Percentiles rank a stretch among this genome's conserved stretches.
These are phyloP conservation scores for Azemiops feae DNA, from an alignment of 2,113 vertebrate species.

Conservation along the genomic window DNA sequence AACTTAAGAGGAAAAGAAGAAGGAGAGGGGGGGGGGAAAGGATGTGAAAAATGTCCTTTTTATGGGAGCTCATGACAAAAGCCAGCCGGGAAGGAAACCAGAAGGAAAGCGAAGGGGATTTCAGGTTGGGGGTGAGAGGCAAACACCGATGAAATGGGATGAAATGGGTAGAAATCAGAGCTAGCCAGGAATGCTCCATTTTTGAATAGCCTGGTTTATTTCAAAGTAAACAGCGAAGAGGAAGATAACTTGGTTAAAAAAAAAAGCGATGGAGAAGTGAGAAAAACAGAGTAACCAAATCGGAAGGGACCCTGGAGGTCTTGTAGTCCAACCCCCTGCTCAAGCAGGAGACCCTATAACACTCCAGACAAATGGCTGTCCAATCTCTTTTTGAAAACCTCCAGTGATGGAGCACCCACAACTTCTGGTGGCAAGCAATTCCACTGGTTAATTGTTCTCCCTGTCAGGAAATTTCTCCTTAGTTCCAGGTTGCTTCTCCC, in stretches of 20 bases:
- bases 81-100: slow-evolving; percentile 39
- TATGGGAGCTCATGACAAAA: slow-evolving; percentile 61
- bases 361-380: too few species aligned
- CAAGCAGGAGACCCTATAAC: too few species aligned
- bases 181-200: background rate
- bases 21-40: slow-evolving; percentile 63
- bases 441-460: too few species aligned
- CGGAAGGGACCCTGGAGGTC: too few species aligned
- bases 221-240: background rate
- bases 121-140: background rate
- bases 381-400: too few species aligned
- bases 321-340: too few species aligned
- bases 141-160: background rate
- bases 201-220: background rate
- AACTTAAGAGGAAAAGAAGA: slow-evolving; percentile 52
- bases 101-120: slow-evolving; percentile 31
- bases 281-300: too few species aligned
- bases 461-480: too few species aligned
- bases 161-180: slow-evolving; percentile 1
- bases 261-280: too few species aligned
- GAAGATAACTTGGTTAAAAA: background rate
- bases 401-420: too few species aligned
- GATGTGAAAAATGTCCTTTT: slow-evolving; percentile 71
- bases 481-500: too few species aligned
- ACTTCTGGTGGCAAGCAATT: too few species aligned